phyloP scores from a whole-genome alignment of 2,888 invertebrate species.

The Cabera pusaria region DNA sequence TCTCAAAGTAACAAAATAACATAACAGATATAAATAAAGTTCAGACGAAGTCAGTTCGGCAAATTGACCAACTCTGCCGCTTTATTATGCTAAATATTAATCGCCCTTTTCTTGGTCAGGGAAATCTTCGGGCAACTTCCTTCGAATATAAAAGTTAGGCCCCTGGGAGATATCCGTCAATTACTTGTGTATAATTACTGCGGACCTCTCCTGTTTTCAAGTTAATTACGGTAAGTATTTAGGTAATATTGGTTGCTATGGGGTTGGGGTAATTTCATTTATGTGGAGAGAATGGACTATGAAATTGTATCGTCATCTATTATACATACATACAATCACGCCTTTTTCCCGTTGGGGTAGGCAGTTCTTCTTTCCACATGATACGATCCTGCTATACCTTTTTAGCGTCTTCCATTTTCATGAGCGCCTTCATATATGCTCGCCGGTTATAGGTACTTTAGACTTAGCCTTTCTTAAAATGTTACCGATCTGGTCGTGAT shows the following conservation, averaged over 20 bases:
- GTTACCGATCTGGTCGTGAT: too few species aligned
- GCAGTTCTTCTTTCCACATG: too few species aligned
- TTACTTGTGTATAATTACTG: slow-evolving; percentile 31
- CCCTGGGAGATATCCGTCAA: slow-evolving; percentile 28
- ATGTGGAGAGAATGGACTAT: too few species aligned
- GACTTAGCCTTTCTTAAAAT: too few species aligned
- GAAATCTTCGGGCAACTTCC: slow-evolving; percentile 30
- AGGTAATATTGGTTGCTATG: slow-evolving; percentile 13
- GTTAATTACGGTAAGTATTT: slow-evolving; percentile 17
- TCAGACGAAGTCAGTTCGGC: slow-evolving; percentile 12
- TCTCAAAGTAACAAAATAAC: too few species aligned
- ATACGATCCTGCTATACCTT: too few species aligned
- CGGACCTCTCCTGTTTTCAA: slow-evolving; percentile 17
- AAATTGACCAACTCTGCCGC: slow-evolving; percentile 28
- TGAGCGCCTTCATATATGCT: too few species aligned
- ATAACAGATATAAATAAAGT: not conserved
- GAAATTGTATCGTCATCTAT: too few species aligned
- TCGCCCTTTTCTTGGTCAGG: slow-evolving; percentile 24
- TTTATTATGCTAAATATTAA: slow-evolving; percentile 38
- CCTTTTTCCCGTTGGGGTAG: too few species aligned
- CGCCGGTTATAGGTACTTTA: too few species aligned
- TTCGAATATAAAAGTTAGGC: slow-evolving; percentile 26
- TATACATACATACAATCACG: too few species aligned
- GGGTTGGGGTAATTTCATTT: slow-evolving; percentile 14
- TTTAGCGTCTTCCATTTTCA: too few species aligned